Evolutionary conservation across 2,797 vertebrate species (phyloP), one percentile per base, ranked within the genome.

Genomic region (Sebastes hopkinsi): DNA sequence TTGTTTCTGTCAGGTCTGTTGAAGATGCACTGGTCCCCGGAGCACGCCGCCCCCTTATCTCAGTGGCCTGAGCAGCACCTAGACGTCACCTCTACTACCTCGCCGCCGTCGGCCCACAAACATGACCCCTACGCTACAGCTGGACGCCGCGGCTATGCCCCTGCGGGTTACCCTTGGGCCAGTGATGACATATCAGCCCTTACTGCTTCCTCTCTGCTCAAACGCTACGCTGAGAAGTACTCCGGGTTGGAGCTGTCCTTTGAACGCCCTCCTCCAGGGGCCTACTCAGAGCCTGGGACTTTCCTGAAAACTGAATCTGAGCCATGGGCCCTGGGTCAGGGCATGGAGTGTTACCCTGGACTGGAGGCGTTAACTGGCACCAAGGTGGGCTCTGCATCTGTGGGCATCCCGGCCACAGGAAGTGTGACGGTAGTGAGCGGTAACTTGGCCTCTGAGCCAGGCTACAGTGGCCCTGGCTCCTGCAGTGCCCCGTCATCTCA

Each of bases 11-110:
- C 89, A 99, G 98, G 94, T 96, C 95, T 98, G 93, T 97, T 91
- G 95, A 99, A 98, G 96, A 99, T 99, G 98, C 98, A 99, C 97
- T 99, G 98, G 98, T 98, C 98, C 97, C 97, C 97, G 92, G 98
- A 99, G 95, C 97, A 99, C 96, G 94, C 95, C 89, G 97, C 97
- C 96, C 96, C 97, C 90, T 95, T 98, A 89, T 96, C 96, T 96
- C 98, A 98, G 96, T 99, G 98, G 97, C 97, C 97, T 82, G 98
- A 99, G 96, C 98, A 99, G 95, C 98, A 99, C 95, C 96, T 99
- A 62, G 98, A 99, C 42, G 97, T 99, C 87, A 98, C 98, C 84
- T 99, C 98, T 78, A 98, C 97, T 20, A 99, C 98, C 68, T 97
- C 97, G 6, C 97, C 97, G 0, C 97, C 97, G 0, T 91, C 93